Evolutionary conservation across 2,113 vertebrate species (phyloP).

Genomic region (Pelobates fuscus): DNA sequence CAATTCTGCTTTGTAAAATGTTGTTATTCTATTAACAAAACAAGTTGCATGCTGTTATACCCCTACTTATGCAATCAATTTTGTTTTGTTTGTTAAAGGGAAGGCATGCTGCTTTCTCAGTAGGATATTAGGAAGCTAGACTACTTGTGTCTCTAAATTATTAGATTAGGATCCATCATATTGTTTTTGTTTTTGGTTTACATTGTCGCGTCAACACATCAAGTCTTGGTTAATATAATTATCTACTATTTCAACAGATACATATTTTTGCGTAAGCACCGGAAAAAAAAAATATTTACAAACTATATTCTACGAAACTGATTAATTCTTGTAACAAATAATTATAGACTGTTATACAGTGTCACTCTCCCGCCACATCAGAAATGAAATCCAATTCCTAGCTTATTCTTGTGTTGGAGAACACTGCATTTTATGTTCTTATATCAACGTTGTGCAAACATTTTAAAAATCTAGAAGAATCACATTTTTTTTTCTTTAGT

Average conservation of each 20-base stretch:
- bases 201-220: slow-evolving; percentile 39
- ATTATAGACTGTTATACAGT: slow-evolving; percentile 1
- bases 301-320: background rate
- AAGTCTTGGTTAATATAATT: slow-evolving; percentile 37
- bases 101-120: slow-evolving; percentile 47
- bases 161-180: slow-evolving; percentile 47
- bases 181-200: slow-evolving; percentile 46
- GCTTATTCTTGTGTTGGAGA: too few species aligned
- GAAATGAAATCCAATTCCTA: too few species aligned
- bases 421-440: too few species aligned
- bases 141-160: slow-evolving; percentile 40
- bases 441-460: too few species aligned
- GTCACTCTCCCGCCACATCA: too few species aligned
- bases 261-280: background rate
- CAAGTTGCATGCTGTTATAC: slow-evolving; percentile 44
- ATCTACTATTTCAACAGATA: slow-evolving; percentile 15
- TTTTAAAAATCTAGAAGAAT: too few species aligned
- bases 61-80: slow-evolving; percentile 47
- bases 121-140: slow-evolving; percentile 47
- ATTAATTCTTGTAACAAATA: slow-evolving; percentile 19
- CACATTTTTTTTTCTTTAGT: too few species aligned
- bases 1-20: slow-evolving; percentile 36
- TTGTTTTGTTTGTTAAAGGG: slow-evolving; percentile 50
- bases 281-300: too few species aligned
- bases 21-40: slow-evolving; percentile 46